Evolutionary conservation across 1,140 invertebrate species (phyloP), one percentile per base, ranked within the genome.

Genomic region (Eriosoma lanigerum): DNA sequence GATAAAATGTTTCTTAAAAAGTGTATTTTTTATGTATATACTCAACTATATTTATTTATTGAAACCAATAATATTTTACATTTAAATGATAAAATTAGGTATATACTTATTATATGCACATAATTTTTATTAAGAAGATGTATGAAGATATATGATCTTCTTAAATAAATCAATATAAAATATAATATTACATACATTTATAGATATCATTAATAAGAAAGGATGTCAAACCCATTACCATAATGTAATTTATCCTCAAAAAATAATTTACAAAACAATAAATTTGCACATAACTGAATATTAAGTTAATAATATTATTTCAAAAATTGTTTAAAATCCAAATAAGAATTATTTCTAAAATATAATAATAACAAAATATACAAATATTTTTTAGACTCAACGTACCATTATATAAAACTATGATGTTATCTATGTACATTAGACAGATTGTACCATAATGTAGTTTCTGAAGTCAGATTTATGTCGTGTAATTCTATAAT

Each of bases 361-460:
- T 60, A 50, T 9, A 66, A 66, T 52, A 50, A 52, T n/a, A 70
- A 70, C 46, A 70, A 70, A 29, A 70, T 3, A 29, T 19, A 68
- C 21, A 68, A 72, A 17, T 21, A 21, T 21, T 10, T 62, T n/a
- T 4, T 3, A 70, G 26, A 72, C 10, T 50, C 3, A 19, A 52
- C 9, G 3, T 29, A 24, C 32, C 38, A 19, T 24, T 75, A 56
- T 15, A 58, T 38, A 76, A 58, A 15, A 17, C 26, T 0, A 3
- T 12, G 21, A 3, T 21, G 38, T 82, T 46, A 82, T 56, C 78
- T 84, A 48, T 81, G 81, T 9, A 91, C 84, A 83, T 90, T 90
- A 52, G 87, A 89, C 54, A 96, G 85, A 17, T 91, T 89, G 86
- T 93, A 93, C 92, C 93, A 95, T 82, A 92, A 91, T 6, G 90